Percentiles rank a stretch among this genome's conserved stretches.
Conservation (phyloP, 2,113 vertebrate species). For the Cyprinodon brontotheroides region DNA sequence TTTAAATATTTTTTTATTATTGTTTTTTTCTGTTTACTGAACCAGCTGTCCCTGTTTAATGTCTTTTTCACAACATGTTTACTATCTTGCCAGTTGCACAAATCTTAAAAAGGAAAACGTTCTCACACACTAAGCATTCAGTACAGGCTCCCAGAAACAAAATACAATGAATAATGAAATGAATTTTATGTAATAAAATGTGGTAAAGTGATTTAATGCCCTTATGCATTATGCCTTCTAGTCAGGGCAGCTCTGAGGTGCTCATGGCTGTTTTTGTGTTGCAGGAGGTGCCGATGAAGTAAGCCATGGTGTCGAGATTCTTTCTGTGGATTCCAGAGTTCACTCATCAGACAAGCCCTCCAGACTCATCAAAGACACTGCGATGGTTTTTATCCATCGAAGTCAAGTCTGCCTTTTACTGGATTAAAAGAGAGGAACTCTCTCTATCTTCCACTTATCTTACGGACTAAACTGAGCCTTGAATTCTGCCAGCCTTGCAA, state of each 20-base stretch:
- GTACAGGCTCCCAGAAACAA: too few relatives aligned
- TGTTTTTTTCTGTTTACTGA: too few relatives aligned
- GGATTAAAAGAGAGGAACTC: slow-evolving; percentile 64
- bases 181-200: too few relatives aligned
- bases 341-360: slow-evolving; percentile 39
- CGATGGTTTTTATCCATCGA: slow-evolving; percentile 25
- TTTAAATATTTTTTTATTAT: too few relatives aligned
- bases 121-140: too few relatives aligned
- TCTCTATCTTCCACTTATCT: slow-evolving; percentile 61
- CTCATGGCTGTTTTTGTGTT: slow-evolving; percentile 23
- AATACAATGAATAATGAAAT: too few relatives aligned
- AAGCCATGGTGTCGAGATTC: slow-evolving; percentile 44
- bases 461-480: slow-evolving; percentile 72
- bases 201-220: too few relatives aligned
- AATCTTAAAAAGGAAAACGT: too few relatives aligned
- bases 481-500: slow-evolving; percentile 72
- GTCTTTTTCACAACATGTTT: too few relatives aligned
- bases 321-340: slow-evolving; percentile 22
- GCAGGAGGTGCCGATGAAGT: slow-evolving; percentile 74
- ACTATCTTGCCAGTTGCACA: too few relatives aligned
- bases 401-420: slow-evolving; percentile 57
- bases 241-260: not conserved
- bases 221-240: not conserved
- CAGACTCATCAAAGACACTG: slow-evolving; percentile 36
- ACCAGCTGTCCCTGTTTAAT: too few relatives aligned